Evolutionary conservation across 2,888 invertebrate species (phyloP).

Genomic region (Sphaerophoria taeniata): DNA sequence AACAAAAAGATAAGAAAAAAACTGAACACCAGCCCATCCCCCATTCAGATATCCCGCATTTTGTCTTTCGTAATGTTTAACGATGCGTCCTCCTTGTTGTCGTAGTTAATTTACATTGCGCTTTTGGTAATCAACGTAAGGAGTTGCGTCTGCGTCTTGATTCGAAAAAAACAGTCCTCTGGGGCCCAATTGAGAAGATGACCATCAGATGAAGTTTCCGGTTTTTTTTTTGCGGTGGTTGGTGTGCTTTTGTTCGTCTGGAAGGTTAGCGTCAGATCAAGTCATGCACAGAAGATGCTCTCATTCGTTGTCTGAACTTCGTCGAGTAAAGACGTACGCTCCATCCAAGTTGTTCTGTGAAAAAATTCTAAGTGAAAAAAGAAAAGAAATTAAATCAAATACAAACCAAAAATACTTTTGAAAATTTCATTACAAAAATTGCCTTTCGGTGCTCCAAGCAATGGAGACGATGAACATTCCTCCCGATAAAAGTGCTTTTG

Average conservation of each 20-base stretch:
- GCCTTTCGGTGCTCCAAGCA: no score
- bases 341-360: no score
- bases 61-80: conserved; percentile 53
- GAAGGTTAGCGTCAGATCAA: conserved; percentile 37
- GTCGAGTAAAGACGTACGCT: no score
- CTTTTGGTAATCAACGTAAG: conserved; percentile 71
- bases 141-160: conserved; percentile 33
- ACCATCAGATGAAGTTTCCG: conserved; percentile 32
- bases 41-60: conserved; percentile 65
- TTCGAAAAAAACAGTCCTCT: background rate
- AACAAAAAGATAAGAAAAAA: conserved; percentile 9
- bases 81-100: conserved; percentile 66
- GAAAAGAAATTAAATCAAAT: no score
- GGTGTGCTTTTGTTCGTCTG: no score
- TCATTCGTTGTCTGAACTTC: no score
- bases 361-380: no score
- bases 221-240: conserved; percentile 24
- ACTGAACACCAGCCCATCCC: conserved; percentile 50
- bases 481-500: no score
- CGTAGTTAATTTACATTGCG: conserved; percentile 74
- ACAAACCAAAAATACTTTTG: no score
- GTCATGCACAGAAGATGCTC: background rate
- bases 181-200: conserved; percentile 38
- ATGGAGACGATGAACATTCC: no score
- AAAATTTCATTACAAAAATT: no score